phyloP scores from a whole-genome alignment of 2,888 invertebrate genomes.

The Girardia tigrina region DNA sequence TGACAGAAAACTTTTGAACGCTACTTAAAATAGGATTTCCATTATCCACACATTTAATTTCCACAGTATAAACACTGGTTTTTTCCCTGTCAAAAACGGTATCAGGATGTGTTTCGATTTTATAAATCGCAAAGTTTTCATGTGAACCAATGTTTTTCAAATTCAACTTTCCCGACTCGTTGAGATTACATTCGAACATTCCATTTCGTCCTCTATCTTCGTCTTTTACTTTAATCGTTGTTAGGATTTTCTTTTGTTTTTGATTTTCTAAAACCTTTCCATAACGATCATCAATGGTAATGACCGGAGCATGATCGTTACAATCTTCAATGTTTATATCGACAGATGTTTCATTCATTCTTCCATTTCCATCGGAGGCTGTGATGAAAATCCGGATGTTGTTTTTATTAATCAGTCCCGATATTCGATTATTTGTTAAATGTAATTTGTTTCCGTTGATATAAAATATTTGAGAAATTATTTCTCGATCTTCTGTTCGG shows the following conservation, averaged over 20 bases:
- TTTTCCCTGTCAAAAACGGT: slow-evolving; percentile 25
- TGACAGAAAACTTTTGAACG: background rate
- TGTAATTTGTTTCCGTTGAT: background rate
- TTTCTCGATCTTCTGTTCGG: slow-evolving; percentile 11
- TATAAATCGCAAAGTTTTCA: slow-evolving; percentile 11
- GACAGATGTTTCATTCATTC: slow-evolving; percentile 15
- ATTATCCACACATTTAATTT: slow-evolving; percentile 28
- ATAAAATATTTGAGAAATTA: background rate
- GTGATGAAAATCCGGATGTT: background rate
- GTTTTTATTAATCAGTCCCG: background rate
- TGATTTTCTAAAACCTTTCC: background rate
- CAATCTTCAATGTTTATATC: background rate
- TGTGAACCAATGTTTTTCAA: background rate
- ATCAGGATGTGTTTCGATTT: background rate
- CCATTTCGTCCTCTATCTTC: slow-evolving; percentile 7
- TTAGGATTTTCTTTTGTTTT: background rate
- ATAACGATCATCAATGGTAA: background rate
- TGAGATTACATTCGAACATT: slow-evolving; percentile 2
- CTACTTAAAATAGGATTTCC: slow-evolving; percentile 25
- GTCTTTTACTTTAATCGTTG: background rate
- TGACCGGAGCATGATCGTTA: background rate
- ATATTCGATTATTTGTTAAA: slow-evolving; percentile 11
- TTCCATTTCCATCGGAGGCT: background rate
- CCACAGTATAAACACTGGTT: slow-evolving; percentile 24
- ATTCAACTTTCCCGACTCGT: background rate